Conservation (phyloP, 1,140 invertebrate species). For the Macrotrachela quadricornifera region DNA sequence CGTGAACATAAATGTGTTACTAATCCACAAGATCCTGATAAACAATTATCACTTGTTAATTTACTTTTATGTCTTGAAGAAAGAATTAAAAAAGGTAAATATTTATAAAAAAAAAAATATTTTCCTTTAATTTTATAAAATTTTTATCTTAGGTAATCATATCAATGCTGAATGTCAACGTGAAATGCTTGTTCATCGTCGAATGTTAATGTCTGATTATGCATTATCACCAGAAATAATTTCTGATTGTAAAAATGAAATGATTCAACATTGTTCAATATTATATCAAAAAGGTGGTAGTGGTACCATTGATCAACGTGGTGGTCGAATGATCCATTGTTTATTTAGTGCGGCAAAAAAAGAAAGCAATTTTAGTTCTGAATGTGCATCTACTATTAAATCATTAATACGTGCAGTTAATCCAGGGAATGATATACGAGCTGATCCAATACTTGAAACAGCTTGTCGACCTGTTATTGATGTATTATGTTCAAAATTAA, state of each 20-base stretch:
- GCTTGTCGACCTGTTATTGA: constrained; percentile 62
- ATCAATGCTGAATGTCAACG: constrained; percentile 46
- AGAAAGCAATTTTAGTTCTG: too few relatives aligned
- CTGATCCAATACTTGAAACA: constrained; percentile 62
- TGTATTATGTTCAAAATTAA: constrained; percentile 19
- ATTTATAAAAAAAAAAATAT: neutral
- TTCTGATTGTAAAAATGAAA: constrained; percentile 48
- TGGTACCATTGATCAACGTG: constrained; percentile 34
- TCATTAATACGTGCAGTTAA: constrained; percentile 27
- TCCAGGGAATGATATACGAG: constrained; percentile 66
- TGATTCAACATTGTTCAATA: constrained; percentile 32
- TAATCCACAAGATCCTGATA: neutral
- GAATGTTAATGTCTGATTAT: constrained; percentile 74
- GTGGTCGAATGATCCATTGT: constrained; percentile 77
- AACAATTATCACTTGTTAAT: neutral
- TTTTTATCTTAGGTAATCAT: constrained; percentile 13
- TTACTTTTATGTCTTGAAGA: constrained; percentile 5
- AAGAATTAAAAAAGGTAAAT: neutral
- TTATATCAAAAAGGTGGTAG: constrained; percentile 6
- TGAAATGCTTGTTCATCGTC: constrained; percentile 70
- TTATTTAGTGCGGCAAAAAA: constrained; percentile 60
- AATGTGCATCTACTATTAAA: too few relatives aligned
- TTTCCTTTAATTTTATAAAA: neutral
- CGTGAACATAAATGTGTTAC: neutral
- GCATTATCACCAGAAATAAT: constrained; percentile 73